phyloP scores from a whole-genome alignment of 1,140 invertebrate genomes.

The Ceratina australensis region DNA sequence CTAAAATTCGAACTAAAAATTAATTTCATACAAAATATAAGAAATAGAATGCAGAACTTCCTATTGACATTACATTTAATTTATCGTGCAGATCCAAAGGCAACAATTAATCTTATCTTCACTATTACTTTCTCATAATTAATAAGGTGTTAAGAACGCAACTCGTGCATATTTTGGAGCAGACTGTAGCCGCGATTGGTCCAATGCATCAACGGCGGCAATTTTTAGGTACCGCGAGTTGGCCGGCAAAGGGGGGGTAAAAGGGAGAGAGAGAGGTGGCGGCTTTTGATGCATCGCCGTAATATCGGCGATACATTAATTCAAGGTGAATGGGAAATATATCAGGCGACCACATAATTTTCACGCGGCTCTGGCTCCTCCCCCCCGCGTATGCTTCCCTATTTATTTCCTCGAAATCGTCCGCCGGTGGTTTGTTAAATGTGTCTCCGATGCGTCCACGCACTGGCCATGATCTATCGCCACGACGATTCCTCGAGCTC shows the following conservation, averaged over 20 bases:
- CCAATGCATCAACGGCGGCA: conserved; percentile 71
- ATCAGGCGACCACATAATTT: conserved; percentile 68
- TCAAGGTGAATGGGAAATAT: conserved; percentile 73
- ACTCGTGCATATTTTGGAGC: too few relatives aligned
- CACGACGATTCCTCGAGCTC: conserved; percentile 27
- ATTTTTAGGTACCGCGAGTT: conserved; percentile 66
- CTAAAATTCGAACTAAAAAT: too few relatives aligned
- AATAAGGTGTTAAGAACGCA: too few relatives aligned
- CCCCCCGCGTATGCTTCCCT: conserved; percentile 29
- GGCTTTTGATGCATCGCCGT: conserved; percentile 74
- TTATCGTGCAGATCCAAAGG: too few relatives aligned
- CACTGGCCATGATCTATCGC: conserved; percentile 50
- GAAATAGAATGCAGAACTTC: too few relatives aligned
- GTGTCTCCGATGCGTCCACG: conserved; percentile 42
- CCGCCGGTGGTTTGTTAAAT: conserved; percentile 40
- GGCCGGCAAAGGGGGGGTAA: too few relatives aligned
- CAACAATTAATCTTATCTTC: too few relatives aligned
- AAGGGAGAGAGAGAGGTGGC: neutral
- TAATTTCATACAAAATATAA: too few relatives aligned
- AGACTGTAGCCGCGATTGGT: neutral
- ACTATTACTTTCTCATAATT: too few relatives aligned
- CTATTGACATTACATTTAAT: too few relatives aligned
- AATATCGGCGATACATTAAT: conserved; percentile 76
- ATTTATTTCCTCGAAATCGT: conserved; percentile 46
- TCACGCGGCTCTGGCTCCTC: conserved; percentile 34